Evolutionary conservation across 2,113 vertebrate species (phyloP), one percentile per base, ranked within the genome.

Genomic region (Osmerus eperlanus): DNA sequence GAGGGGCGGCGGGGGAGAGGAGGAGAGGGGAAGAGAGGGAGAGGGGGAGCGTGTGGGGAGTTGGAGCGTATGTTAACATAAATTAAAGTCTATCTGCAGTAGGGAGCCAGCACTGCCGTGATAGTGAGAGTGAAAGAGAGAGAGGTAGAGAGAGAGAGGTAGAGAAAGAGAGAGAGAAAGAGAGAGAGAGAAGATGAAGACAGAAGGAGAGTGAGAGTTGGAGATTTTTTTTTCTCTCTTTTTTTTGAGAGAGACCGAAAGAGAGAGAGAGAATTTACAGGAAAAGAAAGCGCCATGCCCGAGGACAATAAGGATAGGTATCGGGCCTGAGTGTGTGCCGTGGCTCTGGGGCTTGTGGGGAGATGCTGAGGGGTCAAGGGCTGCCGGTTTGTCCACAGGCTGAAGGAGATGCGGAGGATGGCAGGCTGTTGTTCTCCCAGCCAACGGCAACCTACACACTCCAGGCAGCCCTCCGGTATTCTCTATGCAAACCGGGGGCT

Each of bases 41-140:
- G 69, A 16, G 52, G 25, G 61, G 76, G 61, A 68, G 41, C 56
- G 73, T 70, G 79, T 73, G 78, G 67, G 69, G 82, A 81, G 76
- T 80, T 72, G 71, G 78, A 79, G 72, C 66, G 84, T 86, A 89
- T 85, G 88, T 89, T 91, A 88, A 90, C 87, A 89, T 90, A 91
- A 92, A 91, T 91, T 86, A 89, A 90, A 89, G 82, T 78, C 72
- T 79, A 64, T 86, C 70, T 85, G 81, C 81, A 68, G 76, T 65
- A 41, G 36, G 47, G 51, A 59, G 70, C 68, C 76, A 0, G 52
- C 41, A 29, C 4, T 15, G 54, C 3, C 3, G 54, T 64, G 61
- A 14, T 77, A 58, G 53, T 68, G 54, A 68, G 62, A 36, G 54
- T 60, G 32, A 36, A 32, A 68, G 51, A 21, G 28, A 55, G 55